Conservation (phyloP, 2,113 vertebrate genomes). For the Mirza zaza region DNA sequence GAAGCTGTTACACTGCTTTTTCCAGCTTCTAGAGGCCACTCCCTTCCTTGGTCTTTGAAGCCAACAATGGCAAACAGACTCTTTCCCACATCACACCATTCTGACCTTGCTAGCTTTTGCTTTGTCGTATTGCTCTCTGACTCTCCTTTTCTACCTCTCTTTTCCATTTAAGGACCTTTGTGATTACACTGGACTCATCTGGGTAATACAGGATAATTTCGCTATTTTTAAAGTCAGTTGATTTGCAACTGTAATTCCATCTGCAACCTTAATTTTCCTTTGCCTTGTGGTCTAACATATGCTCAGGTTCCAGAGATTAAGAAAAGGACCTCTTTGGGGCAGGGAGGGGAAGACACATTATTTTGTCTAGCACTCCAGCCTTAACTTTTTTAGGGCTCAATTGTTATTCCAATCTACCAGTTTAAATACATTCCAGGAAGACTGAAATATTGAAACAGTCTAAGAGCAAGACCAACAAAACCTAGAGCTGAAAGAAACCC, state of each 20-base stretch:
- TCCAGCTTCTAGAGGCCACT: background rate
- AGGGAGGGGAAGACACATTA: background rate
- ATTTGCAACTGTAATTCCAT: background rate
- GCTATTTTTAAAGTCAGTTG: background rate
- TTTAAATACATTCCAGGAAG: background rate
- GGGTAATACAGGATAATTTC: background rate
- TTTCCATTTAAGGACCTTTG: background rate
- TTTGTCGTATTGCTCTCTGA: background rate
- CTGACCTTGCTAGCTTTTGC: background rate
- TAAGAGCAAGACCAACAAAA: background rate
- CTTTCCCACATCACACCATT: background rate
- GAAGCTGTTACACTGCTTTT: background rate
- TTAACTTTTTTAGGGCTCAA: background rate
- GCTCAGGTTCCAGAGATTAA: background rate
- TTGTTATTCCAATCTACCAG: background rate
- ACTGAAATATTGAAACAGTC: background rate
- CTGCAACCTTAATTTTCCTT: background rate
- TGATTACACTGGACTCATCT: background rate
- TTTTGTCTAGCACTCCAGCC: background rate
- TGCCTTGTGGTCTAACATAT: background rate
- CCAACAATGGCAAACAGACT: background rate
- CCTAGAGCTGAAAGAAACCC: background rate
- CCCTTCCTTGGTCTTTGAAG: background rate
- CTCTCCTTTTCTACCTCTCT: background rate
- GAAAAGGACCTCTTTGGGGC: background rate